Evolutionary conservation across 92 coral and sea anemone species (phyloP), one percentile per base, ranked within the genome.

Genomic region (Desmophyllum pertusum): DNA sequence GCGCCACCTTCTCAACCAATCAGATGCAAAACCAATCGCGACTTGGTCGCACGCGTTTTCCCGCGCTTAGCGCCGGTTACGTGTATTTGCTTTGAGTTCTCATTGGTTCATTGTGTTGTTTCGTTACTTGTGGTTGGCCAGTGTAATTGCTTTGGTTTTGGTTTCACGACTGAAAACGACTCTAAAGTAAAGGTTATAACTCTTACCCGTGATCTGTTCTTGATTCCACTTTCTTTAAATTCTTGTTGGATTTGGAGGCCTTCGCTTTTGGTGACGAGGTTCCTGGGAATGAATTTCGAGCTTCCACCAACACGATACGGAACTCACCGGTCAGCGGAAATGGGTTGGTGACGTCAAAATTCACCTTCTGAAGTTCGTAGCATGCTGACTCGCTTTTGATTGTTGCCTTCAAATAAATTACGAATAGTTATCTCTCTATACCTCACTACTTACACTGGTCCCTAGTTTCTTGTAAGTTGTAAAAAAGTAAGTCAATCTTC

Each of bases 341-440:
- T 39, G 98, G 99, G 67, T 97, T 97, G 61, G 98, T 94, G 35
- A 94, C 87, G 79, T 97, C 99, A 83, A 95, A 89, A 41, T 77
- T 84, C 74, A 97, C 97, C 77, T 89, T 94, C 85, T 97, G 91
- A 78, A 97, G 92, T 73, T 94, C 97, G 70, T 97, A 97, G n/a
- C 96, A 89, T 15, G 98, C 93, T n/a, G 99, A 94, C 80, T 94
- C 99, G 86, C 98, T 94, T 70, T 89, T 93, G 83, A 97, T 94
- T 40, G 99, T 97, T 27, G 99, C 97, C 99, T 97, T 68, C 2
- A 80, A 77, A 88, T 40, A 84, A 77, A 78, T 27, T 17, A 77
- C 4, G 25, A 67, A 1, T 35, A 18, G 14, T 64, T 31, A n/a
- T n/a, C n/a, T n/a, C 0, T 23, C 0, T 6, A 55, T 1, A 55